A percentile compares a stretch with the other conserved stretches of the same genome.
phyloP scores from a whole-genome alignment of 2,888 invertebrate genomes.

The Drosophila kanekoi region DNA sequence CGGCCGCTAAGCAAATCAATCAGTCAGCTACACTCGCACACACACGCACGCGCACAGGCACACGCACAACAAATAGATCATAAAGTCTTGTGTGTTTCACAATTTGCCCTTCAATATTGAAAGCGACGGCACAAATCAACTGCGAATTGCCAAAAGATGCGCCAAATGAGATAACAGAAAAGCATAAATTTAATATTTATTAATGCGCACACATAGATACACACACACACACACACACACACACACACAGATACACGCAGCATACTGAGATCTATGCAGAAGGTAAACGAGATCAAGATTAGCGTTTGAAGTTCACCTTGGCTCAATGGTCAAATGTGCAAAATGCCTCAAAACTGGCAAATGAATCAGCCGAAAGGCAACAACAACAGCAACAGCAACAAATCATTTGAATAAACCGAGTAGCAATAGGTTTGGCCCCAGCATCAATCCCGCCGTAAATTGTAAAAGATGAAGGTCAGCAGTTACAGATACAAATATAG shows the following conservation, averaged over 20 bases:
- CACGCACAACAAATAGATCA: slow-evolving; percentile 46
- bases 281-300: slow-evolving; percentile 79
- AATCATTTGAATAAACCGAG: slow-evolving; percentile 64
- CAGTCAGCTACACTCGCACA: slow-evolving; percentile 22
- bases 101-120: slow-evolving; percentile 63
- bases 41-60: background rate
- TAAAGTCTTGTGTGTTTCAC: slow-evolving; percentile 17
- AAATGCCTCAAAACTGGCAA: slow-evolving; percentile 57
- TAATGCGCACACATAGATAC: slow-evolving; percentile 39
- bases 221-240: slow-evolving; percentile 4
- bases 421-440: slow-evolving; percentile 69
- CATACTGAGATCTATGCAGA: slow-evolving; percentile 63
- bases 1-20: slow-evolving; percentile 66
- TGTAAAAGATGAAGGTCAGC: slow-evolving; percentile 74
- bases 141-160: slow-evolving; percentile 60
- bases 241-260: slow-evolving; percentile 5
- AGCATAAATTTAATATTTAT: slow-evolving; percentile 48
- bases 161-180: slow-evolving; percentile 62
- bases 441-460: slow-evolving; percentile 44
- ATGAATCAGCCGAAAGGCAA: slow-evolving; percentile 70
- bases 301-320: slow-evolving; percentile 77
- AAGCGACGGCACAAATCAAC: slow-evolving; percentile 52
- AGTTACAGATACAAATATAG: slow-evolving; percentile 71
- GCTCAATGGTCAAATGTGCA: slow-evolving; percentile 81
- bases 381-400: slow-evolving; percentile 31